A percentile compares a stretch with the other conserved stretches of the same genome.
Conservation (phyloP, 2,888 invertebrate species). For the Chrysina gloriosa region DNA sequence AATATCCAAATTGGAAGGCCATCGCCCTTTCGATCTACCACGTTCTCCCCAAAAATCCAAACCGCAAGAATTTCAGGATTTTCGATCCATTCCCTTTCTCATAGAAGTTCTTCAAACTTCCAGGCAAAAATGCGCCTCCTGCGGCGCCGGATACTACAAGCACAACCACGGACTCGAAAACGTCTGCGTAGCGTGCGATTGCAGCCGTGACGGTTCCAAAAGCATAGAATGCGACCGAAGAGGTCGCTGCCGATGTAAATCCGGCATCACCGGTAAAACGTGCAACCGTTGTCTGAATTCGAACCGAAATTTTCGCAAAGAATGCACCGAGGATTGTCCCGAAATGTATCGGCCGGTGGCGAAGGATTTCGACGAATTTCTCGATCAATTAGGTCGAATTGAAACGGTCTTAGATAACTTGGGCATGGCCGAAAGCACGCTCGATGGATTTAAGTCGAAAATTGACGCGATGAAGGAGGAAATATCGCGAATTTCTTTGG, state of each 20-base stretch:
- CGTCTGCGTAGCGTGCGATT: slow-evolving; percentile 79
- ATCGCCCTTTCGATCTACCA: too few species aligned
- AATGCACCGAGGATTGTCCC: slow-evolving; percentile 83
- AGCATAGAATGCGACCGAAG: slow-evolving; percentile 83
- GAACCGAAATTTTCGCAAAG: slow-evolving; percentile 85
- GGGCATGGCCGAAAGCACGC: neutral
- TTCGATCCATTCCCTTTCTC: neutral
- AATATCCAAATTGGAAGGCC: too few species aligned
- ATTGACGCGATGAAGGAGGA: neutral
- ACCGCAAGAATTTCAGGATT: too few species aligned
- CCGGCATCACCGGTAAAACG: slow-evolving; percentile 86
- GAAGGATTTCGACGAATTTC: slow-evolving; percentile 80
- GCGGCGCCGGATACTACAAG: slow-evolving; percentile 78
- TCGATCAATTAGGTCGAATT: slow-evolving; percentile 77
- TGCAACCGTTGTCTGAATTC: slow-evolving; percentile 96
- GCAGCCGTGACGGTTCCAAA: slow-evolving; percentile 85
- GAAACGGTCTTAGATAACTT: slow-evolving; percentile 58
- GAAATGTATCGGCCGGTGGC: slow-evolving; percentile 91
- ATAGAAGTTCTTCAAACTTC: slow-evolving; percentile 60
- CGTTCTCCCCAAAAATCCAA: neutral
- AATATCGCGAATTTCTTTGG: neutral
- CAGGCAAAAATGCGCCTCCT: slow-evolving; percentile 73
- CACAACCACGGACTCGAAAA: slow-evolving; percentile 81
- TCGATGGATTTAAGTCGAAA: neutral
- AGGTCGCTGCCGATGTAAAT: slow-evolving; percentile 84